These are phyloP conservation scores for Cyaniris semiargus DNA, from an alignment of 2,888 invertebrate genomes.

Conservation along the genomic window DNA sequence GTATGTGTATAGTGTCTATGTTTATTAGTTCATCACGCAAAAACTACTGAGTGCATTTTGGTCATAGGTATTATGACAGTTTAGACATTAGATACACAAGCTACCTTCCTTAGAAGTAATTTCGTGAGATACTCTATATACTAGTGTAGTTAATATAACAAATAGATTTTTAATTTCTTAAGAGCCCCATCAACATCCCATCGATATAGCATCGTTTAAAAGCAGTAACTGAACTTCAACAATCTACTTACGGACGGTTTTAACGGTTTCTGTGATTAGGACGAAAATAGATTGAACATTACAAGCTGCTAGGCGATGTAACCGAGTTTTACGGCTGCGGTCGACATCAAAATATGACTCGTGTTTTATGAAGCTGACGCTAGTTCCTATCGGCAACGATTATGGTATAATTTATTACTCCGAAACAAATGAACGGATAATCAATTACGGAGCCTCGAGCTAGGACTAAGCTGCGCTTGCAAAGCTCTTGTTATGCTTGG, in stretches of 20 bases:
- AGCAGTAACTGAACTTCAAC: background rate
- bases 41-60: background rate
- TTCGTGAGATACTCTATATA: background rate
- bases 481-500: background rate
- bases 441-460: conserved; percentile 10
- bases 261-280: conserved; percentile 13
- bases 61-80: no score
- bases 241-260: background rate
- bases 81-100: no score
- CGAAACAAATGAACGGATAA: conserved; percentile 14
- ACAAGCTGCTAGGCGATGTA: conserved; percentile 14
- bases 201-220: background rate
- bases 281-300: conserved; percentile 7
- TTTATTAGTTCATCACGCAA: no score
- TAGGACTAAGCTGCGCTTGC: background rate
- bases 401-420: conserved; percentile 25
- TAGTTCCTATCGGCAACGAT: conserved; percentile 16
- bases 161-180: background rate
- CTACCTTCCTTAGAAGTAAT: no score
- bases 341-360: conserved; percentile 22
- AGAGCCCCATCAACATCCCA: background rate
- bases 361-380: conserved; percentile 18
- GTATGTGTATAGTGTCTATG: background rate
- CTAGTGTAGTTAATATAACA: background rate
- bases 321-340: conserved; percentile 26